These are phyloP conservation scores for Galerucella nymphaeae DNA, from an alignment of 2,888 invertebrate species.

Conservation along the genomic window DNA sequence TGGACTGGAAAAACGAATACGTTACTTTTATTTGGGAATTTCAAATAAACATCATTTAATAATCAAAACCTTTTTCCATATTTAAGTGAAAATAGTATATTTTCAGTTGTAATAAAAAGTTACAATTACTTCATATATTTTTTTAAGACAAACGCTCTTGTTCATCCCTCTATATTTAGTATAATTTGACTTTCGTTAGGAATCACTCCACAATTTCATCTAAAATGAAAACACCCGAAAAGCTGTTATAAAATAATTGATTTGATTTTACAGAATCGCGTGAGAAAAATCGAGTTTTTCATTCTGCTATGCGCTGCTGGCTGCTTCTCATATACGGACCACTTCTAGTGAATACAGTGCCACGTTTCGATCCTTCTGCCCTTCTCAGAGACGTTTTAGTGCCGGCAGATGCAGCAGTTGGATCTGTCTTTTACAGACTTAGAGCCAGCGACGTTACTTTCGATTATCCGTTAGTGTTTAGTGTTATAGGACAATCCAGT, in stretches of 20 bases:
- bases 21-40: too few species aligned
- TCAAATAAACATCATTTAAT: too few species aligned
- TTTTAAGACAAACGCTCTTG: neutral
- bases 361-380: conserved; percentile 86
- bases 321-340: conserved; percentile 53
- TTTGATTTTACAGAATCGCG: conserved; percentile 47
- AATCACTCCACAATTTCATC: conserved; percentile 40
- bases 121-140: neutral
- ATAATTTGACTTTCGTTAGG: neutral
- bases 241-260: conserved; percentile 49
- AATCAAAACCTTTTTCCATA: too few species aligned
- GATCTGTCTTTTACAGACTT: conserved; percentile 84
- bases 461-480: conserved; percentile 87
- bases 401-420: conserved; percentile 85
- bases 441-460: conserved; percentile 89
- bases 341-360: conserved; percentile 69
- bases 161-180: neutral
- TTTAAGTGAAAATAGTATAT: too few species aligned
- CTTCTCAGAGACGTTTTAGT: conserved; percentile 85
- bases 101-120: neutral
- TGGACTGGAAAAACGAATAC: too few species aligned
- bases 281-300: conserved; percentile 40
- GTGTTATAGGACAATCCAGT: conserved; percentile 79
- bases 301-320: conserved; percentile 52
- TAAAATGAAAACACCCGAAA: conserved; percentile 44